A percentile compares a stretch with the other conserved stretches of the same genome.
phyloP scores from a whole-genome alignment of 2,113 vertebrate genomes.

The Bungarus multicinctus region DNA sequence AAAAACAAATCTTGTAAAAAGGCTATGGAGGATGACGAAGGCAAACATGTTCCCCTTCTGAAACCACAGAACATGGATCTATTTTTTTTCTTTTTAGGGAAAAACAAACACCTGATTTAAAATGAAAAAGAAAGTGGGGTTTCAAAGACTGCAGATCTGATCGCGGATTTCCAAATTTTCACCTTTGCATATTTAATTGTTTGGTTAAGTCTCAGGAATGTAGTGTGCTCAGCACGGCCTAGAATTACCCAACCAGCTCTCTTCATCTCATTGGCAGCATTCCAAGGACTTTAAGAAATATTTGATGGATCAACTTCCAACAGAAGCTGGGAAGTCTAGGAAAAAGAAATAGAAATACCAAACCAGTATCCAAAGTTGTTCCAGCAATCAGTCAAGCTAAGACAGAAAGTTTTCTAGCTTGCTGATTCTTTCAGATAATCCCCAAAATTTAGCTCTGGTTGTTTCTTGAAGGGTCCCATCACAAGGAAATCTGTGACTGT shows the following conservation, averaged over 20 bases:
- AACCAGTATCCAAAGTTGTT: not conserved
- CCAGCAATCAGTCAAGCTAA: not conserved
- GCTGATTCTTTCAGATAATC: not conserved
- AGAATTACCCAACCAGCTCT: not conserved
- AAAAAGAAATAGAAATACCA: not conserved
- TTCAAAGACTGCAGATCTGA: constrained; percentile 27
- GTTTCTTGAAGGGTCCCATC: not conserved
- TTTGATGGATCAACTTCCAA: not conserved
- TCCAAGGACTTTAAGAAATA: not conserved
- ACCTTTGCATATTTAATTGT: not conserved
- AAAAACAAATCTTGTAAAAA: constrained; percentile 43
- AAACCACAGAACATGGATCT: constrained; percentile 69
- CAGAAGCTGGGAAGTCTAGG: not conserved
- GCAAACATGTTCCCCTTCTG: constrained; percentile 42
- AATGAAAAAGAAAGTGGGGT: not conserved
- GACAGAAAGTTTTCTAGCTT: not conserved
- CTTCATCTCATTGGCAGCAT: not conserved
- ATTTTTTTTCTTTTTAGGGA: constrained; percentile 73
- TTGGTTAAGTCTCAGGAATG: not conserved
- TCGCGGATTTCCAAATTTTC: not conserved
- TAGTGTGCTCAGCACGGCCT: not conserved
- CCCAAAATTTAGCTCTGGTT: not conserved
- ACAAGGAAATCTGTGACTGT: not conserved
- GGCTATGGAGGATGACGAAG: not conserved
- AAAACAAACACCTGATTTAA: not conserved